Percentiles rank a stretch among this genome's conserved stretches.
Evolutionary conservation across 2,113 vertebrate genomes (phyloP).

Genomic region (Progne subis): DNA sequence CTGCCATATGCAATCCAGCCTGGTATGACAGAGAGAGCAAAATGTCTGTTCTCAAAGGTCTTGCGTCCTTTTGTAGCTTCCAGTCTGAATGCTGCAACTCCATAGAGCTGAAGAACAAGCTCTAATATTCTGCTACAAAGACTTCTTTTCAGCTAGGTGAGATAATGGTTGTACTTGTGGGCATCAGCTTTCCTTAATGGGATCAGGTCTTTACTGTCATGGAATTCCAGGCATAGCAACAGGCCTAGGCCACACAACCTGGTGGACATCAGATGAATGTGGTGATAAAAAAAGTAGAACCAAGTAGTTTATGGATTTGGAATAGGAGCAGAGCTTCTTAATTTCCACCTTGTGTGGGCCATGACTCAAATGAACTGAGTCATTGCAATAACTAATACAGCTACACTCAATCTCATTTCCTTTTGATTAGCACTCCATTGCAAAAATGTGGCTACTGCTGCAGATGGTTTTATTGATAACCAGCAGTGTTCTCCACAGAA

Average conservation of each 20-base stretch:
- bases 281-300: not conserved
- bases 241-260: not conserved
- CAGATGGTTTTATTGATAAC: conserved; percentile 2
- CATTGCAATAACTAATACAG: not conserved
- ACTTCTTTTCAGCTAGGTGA: not conserved
- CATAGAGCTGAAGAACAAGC: not conserved
- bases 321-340: not conserved
- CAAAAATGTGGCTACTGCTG: not conserved
- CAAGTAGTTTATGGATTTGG: not conserved
- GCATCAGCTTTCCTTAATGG: not conserved
- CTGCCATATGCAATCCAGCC: not conserved
- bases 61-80: not conserved
- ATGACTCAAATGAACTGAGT: conserved; percentile 23
- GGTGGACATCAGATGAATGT: not conserved
- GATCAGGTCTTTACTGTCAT: not conserved
- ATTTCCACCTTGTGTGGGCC: not conserved
- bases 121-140: not conserved
- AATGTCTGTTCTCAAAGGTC: not conserved
- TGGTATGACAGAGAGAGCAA: not conserved
- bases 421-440: not conserved
- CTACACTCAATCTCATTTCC: not conserved
- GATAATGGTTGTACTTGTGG: not conserved
- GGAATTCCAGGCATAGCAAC: not conserved
- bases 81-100: not conserved
- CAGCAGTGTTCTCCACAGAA: not conserved